Evolutionary conservation across 1,140 invertebrate genomes (phyloP).

Genomic region (Fopius arisanus): DNA sequence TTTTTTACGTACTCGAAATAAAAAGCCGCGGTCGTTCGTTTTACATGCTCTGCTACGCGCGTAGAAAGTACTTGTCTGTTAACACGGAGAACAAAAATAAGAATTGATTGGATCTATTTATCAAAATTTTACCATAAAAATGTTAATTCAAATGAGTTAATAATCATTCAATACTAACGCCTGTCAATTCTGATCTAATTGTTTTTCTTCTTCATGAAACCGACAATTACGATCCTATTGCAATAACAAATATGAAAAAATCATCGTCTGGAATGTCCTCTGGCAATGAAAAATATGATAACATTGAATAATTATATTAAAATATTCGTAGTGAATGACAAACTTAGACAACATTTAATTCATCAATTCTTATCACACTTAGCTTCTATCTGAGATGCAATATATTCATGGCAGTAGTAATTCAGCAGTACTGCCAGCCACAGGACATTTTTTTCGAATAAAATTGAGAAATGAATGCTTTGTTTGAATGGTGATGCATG

Average conservation of each 20-base stretch:
- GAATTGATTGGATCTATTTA: background rate
- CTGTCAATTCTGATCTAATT: too few species aligned
- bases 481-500: slow-evolving; percentile 49
- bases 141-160: too few species aligned
- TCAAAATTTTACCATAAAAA: background rate
- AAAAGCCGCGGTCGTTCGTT: slow-evolving; percentile 30
- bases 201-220: background rate
- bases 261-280: background rate
- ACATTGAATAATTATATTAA: background rate
- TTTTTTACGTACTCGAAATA: background rate
- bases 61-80: slow-evolving; percentile 40
- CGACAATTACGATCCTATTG: background rate
- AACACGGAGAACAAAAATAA: slow-evolving; percentile 12
- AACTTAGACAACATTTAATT: background rate
- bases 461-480: slow-evolving; percentile 40
- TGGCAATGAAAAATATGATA: background rate
- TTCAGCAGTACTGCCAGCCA: background rate
- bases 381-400: background rate
- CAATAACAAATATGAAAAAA: background rate
- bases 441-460: slow-evolving; percentile 29
- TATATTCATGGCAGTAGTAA: background rate
- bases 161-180: too few species aligned
- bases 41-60: slow-evolving; percentile 35
- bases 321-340: background rate
- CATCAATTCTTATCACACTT: background rate